Evolutionary conservation across 37 sponge, comb jelly and placozoan species (phyloP).

Genomic region (Chondrosia reniformis): DNA sequence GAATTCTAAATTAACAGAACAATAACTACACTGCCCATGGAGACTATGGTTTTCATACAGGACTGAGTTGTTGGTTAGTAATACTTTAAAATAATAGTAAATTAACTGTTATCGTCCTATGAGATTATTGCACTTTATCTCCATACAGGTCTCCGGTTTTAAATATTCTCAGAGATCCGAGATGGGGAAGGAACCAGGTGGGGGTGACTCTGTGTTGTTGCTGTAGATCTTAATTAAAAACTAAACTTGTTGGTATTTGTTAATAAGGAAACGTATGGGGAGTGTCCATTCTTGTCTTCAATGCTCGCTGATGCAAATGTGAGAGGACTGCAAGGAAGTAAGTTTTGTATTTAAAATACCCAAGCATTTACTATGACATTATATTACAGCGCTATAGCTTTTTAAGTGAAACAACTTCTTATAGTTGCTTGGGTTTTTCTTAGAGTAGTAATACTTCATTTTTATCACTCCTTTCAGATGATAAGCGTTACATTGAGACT

Average conservation of each 20-base stretch:
- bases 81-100: not conserved
- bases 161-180: conserved; percentile 51
- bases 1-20: too few species aligned
- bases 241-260: conserved; percentile 35
- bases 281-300: conserved; percentile 33
- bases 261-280: conserved; percentile 49
- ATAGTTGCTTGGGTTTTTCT: too few species aligned
- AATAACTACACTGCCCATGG: conserved; percentile 28
- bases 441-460: too few species aligned
- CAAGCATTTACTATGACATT: conserved; percentile 1
- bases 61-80: conserved; percentile 62
- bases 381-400: not conserved
- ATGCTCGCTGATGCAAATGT: conserved; percentile 27
- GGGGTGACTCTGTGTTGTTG: not conserved
- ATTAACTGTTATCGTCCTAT: too few species aligned
- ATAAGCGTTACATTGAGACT: not conserved
- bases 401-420: too few species aligned
- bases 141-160: conserved; percentile 57
- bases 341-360: not conserved
- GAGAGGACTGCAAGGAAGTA: conserved; percentile 23
- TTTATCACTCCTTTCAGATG: too few species aligned
- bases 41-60: conserved; percentile 58
- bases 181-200: conserved; percentile 17
- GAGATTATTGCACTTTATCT: too few species aligned
- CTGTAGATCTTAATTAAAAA: not conserved